Conservation (phyloP, 2,888 invertebrate species). For the Morpho helenor region DNA sequence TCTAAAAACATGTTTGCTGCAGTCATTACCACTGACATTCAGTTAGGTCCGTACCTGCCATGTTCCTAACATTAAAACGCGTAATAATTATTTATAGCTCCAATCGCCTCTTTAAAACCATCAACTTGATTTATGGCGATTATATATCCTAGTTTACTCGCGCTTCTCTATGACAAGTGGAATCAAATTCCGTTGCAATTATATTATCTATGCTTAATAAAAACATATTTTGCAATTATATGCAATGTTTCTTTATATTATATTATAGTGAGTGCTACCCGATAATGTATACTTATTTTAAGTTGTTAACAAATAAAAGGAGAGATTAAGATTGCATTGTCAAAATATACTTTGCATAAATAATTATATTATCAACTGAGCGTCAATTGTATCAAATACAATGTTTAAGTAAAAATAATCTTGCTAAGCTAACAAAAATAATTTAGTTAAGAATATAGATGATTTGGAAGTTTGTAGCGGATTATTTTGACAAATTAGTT, state of each 20-base stretch:
- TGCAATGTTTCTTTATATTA: conserved; percentile 22
- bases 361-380: conserved; percentile 43
- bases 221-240: conserved; percentile 14
- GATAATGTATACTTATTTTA: conserved; percentile 45
- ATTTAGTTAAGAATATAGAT: conserved; percentile 36
- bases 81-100: conserved; percentile 51
- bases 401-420: conserved; percentile 48
- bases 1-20: conserved; percentile 15
- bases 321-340: conserved; percentile 77
- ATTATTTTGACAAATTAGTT: conserved; percentile 23
- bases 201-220: conserved; percentile 22
- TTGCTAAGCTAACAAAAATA: conserved; percentile 47
- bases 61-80: conserved; percentile 56
- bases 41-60: conserved; percentile 37
- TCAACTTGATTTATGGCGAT: conserved; percentile 16
- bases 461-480: conserved; percentile 22
- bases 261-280: conserved; percentile 32
- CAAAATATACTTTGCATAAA: conserved; percentile 64
- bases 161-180: conserved; percentile 36
- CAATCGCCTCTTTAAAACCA: conserved; percentile 22
- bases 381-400: conserved; percentile 76
- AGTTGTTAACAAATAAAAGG: conserved; percentile 68
- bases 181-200: conserved; percentile 54
- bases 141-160: conserved; percentile 16
- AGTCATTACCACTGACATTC: conserved; percentile 32